Base-by-base conservation (phyloP, 2,888 invertebrate genomes). In the Aleiodes alternator region DNA sequence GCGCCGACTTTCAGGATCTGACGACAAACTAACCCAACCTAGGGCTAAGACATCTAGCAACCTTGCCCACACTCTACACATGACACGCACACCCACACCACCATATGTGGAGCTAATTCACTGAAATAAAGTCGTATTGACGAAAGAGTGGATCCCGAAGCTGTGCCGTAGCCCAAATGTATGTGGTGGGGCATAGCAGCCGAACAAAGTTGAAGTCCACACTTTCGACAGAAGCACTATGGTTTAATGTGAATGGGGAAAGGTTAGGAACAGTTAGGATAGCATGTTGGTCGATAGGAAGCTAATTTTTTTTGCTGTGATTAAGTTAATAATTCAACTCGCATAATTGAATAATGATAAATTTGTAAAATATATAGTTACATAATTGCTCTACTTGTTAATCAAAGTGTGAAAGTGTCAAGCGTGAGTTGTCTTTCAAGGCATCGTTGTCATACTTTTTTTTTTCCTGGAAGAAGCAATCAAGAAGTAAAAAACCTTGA, bases 241-340 rank as follows among this genome's bases (percentile, higher is more conserved):
- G 7, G 43, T 43, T 48, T 64, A n/a, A 64, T 16, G 55, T 55
- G 55, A n/a, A 64, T 14, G 48, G 48, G 48, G 16, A 16, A 64
- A 64, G 64, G 64, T 64, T 64, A 64, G 64, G 59, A 64, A 23
- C 43, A 59, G 38, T 48, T 43, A 14, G 48, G 43, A 8, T 61
- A 64, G 64, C 48, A 43, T 64, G 61, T 38, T 61, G 64, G 64
- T 64, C 64, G 64, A 64, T 64, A 61, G 64, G n/a, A 48, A 48
- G 64, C 34, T 64, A 64, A 16, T 64, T 11, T 9, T 31, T 43
- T 43, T 64, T 64, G 29, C 59, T 48, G 64, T 48, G 64, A 64
- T 48, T 48, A 48, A 14, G 34, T 43, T 48, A 31, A 64, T 12
- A 11, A 11, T 31, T 14, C n/a, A 43, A 4, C 48, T 43, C 16